Evolutionary conservation across 2,797 vertebrate genomes (phyloP).

Genomic region (Malurus splendens): DNA sequence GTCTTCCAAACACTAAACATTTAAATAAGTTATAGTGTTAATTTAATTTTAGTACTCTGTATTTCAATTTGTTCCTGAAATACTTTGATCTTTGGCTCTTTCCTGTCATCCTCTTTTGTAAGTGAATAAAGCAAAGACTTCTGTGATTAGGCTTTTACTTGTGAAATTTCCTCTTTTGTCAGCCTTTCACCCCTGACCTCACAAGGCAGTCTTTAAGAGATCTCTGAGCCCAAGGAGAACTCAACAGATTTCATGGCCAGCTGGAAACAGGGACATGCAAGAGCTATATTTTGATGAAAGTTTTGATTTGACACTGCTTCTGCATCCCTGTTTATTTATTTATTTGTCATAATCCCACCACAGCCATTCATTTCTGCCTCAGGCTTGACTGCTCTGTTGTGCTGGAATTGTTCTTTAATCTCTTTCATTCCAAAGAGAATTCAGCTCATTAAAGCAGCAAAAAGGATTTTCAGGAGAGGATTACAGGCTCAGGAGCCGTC

Average conservation of each 20-base stretch:
- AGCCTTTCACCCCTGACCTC: neutral
- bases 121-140: neutral
- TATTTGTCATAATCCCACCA: neutral
- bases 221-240: neutral
- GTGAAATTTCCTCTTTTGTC: neutral
- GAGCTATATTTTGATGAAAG: neutral
- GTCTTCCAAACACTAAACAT: neutral
- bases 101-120: neutral
- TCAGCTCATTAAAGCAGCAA: neutral
- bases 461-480: neutral
- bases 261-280: neutral
- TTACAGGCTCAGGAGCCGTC: neutral
- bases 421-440: conserved; percentile 21
- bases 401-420: conserved; percentile 14
- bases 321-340: neutral
- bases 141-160: neutral
- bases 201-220: neutral
- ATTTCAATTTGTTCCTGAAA: neutral
- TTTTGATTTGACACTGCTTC: neutral
- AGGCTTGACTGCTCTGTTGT: neutral
- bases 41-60: neutral
- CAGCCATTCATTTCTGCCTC: neutral
- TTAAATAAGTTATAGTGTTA: neutral
- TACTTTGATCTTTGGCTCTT: neutral
- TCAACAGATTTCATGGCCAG: neutral